These are phyloP conservation scores for Lophura swinhoii DNA, from an alignment of 2,797 vertebrate species.

Conservation along the genomic window DNA sequence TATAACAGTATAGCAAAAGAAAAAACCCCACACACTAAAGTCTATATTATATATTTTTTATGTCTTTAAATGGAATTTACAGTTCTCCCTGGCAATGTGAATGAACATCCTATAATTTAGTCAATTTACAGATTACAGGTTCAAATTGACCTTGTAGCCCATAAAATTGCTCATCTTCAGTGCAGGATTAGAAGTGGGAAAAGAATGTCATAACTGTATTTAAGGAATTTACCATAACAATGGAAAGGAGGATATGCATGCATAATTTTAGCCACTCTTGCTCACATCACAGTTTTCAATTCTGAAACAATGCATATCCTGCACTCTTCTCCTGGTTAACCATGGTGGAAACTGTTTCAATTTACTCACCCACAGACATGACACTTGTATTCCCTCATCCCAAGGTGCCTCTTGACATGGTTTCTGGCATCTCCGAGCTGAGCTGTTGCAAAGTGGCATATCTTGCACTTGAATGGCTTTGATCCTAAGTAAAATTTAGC, in stretches of 20 bases:
- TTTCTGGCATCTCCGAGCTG: conserved; percentile 98
- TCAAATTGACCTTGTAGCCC: conserved; percentile 88
- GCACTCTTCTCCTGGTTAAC: conserved; percentile 60
- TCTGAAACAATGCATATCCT: conserved; percentile 77
- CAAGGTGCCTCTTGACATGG: conserved; percentile 98
- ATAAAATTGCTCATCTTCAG: conserved; percentile 87
- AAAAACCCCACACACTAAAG: conserved; percentile 75
- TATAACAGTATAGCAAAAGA: conserved; percentile 74
- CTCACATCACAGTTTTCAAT: conserved; percentile 75
- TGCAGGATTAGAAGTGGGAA: conserved; percentile 82
- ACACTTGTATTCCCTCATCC: conserved; percentile 99
- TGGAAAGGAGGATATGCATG: conserved; percentile 82
- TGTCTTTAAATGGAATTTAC: conserved; percentile 85
- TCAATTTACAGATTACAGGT: conserved; percentile 90
- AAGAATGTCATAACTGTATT: conserved; percentile 88
- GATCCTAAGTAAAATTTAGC: conserved; percentile 90
- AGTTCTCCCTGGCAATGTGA: conserved; percentile 86
- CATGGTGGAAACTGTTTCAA: conserved; percentile 58
- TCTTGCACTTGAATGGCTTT: conserved; percentile 98
- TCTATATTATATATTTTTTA: conserved; percentile 82
- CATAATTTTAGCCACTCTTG: conserved; percentile 82
- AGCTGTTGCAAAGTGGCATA: conserved; percentile 98
- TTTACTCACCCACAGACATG: conserved; percentile 98
- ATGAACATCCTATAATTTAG: conserved; percentile 91
- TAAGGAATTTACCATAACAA: conserved; percentile 89